A percentile compares a stretch with the other conserved stretches of the same genome.
Conservation (phyloP, 2,888 invertebrate species). For the Dolomedes plantarius region DNA sequence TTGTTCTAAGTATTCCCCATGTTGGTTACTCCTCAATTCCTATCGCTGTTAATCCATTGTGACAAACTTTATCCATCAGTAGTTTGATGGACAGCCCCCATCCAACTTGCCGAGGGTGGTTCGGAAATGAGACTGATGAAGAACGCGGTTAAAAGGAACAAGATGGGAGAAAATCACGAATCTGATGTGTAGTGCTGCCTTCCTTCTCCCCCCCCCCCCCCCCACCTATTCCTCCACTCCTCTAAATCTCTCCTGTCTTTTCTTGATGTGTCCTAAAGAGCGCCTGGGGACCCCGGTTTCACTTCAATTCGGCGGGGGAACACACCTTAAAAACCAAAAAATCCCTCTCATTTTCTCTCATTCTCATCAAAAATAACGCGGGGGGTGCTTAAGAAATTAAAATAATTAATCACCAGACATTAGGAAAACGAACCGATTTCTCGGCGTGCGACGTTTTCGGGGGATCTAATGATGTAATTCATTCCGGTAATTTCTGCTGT, state of each 20-base stretch:
- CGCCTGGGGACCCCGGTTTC: slow-evolving; percentile 54
- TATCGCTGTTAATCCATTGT: background rate
- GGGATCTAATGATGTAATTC: slow-evolving; percentile 55
- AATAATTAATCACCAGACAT: slow-evolving; percentile 71
- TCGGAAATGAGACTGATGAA: slow-evolving; percentile 70
- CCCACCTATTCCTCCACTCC: background rate
- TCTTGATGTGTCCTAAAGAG: slow-evolving; percentile 62
- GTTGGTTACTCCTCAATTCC: background rate
- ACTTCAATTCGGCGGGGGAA: slow-evolving; percentile 44
- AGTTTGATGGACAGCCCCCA: slow-evolving; percentile 35
- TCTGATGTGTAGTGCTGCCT: slow-evolving; percentile 50
- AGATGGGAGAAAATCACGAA: slow-evolving; percentile 69
- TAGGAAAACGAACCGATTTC: slow-evolving; percentile 70
- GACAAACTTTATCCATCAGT: background rate
- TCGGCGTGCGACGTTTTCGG: slow-evolving; percentile 45
- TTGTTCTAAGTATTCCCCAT: too few relatives aligned
- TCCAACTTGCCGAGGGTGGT: slow-evolving; percentile 21
- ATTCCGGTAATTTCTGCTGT: slow-evolving; percentile 67
- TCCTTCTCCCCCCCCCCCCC: slow-evolving; percentile 23
- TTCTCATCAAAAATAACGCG: slow-evolving; percentile 63
- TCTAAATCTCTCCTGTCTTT: slow-evolving; percentile 47
- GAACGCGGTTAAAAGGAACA: slow-evolving; percentile 68
- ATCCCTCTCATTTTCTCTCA: slow-evolving; percentile 49
- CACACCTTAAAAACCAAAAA: slow-evolving; percentile 52
- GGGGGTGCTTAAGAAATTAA: slow-evolving; percentile 62